A percentile compares a stretch with the other conserved stretches of the same genome.
These are phyloP conservation scores for Helicoverpa armigera DNA, from an alignment of 1,140 invertebrate species.

Conservation along the genomic window DNA sequence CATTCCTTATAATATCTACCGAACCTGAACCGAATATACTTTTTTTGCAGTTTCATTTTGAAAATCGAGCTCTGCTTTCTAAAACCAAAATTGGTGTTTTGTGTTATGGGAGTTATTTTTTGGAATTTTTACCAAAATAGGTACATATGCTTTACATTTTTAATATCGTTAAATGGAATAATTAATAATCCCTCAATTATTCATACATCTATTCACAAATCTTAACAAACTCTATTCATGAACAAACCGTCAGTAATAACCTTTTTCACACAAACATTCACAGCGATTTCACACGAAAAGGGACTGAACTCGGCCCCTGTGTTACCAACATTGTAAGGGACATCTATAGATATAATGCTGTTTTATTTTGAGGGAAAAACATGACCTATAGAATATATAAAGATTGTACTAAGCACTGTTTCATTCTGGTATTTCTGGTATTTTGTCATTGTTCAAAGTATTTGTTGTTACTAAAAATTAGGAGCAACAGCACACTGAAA, in stretches of 20 bases:
- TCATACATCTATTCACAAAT: too few species aligned
- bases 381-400: background rate
- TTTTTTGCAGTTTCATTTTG: too few species aligned
- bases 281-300: conserved; percentile 13
- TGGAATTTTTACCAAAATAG: too few species aligned
- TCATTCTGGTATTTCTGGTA: background rate
- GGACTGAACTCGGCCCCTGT: background rate
- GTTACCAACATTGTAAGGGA: background rate
- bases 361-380: background rate
- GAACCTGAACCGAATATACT: too few species aligned
- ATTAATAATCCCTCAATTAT: too few species aligned
- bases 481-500: too few species aligned
- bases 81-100: too few species aligned
- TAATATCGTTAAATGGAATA: too few species aligned
- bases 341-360: background rate
- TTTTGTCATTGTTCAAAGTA: background rate
- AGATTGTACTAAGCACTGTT: background rate
- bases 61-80: too few species aligned
- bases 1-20: too few species aligned
- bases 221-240: background rate
- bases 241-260: background rate
- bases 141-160: too few species aligned
- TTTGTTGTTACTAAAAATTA: background rate
- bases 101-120: too few species aligned
- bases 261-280: conserved; percentile 10